phyloP scores from a whole-genome alignment of 2,797 vertebrate species.

The Rhinoraja longicauda region DNA sequence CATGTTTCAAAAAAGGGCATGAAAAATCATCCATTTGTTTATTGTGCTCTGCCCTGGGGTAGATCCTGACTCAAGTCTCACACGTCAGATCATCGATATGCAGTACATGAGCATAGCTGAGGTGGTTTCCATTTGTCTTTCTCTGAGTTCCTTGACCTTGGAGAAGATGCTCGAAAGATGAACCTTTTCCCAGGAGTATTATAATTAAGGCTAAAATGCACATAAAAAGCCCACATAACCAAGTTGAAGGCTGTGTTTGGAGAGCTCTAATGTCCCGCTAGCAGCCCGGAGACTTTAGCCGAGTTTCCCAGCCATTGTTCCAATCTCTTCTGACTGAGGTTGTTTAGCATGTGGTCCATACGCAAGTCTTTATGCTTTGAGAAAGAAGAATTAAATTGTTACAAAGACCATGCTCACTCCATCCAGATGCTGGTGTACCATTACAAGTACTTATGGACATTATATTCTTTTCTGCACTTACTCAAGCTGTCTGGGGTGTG shows the following conservation, averaged over 20 bases:
- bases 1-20: background rate
- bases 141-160: background rate
- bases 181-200: background rate
- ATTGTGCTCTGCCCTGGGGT: background rate
- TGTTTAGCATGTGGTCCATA: background rate
- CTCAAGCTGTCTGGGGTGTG: background rate
- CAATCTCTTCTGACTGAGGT: background rate
- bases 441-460: background rate
- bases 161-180: too few species aligned
- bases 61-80: background rate
- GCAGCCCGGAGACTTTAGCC: background rate
- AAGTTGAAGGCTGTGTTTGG: background rate
- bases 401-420: background rate
- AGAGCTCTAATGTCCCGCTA: background rate
- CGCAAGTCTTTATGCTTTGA: background rate
- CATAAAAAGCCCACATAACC: background rate
- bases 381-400: background rate
- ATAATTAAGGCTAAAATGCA: background rate
- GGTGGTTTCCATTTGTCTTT: background rate
- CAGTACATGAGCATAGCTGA: background rate
- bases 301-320: background rate
- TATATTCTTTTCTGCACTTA: background rate
- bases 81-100: background rate
- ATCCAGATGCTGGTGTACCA: background rate
- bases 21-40: background rate